Evolutionary conservation across 2,797 vertebrate species (phyloP).

Genomic region (Petrocephalus schoutedeni): DNA sequence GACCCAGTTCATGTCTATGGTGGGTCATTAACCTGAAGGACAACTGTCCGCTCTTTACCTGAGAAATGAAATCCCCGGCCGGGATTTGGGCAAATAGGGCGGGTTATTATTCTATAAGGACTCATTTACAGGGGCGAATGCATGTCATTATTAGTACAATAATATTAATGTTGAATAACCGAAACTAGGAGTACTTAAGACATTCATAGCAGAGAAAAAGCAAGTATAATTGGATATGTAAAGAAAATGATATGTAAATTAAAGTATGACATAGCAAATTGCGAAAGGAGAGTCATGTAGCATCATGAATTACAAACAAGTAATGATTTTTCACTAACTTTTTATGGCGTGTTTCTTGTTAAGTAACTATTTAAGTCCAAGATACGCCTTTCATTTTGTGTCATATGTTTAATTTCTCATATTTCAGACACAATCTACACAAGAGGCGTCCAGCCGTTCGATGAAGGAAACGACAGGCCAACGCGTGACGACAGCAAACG

Average conservation of each 20-base stretch:
- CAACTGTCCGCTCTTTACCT: slow-evolving; percentile 61
- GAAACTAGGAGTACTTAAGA: background rate
- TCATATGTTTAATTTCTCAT: background rate
- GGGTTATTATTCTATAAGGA: slow-evolving; percentile 2
- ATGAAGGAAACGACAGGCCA: background rate
- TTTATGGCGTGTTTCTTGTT: background rate
- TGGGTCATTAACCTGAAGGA: slow-evolving; percentile 69
- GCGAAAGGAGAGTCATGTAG: background rate
- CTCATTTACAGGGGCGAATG: background rate
- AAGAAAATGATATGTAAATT: background rate
- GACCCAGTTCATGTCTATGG: slow-evolving; percentile 67
- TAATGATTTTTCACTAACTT: background rate
- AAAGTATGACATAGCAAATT: background rate
- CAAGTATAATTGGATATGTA: background rate
- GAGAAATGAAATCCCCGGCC: slow-evolving; percentile 67
- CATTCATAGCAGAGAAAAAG: background rate
- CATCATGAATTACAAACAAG: background rate
- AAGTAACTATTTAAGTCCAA: background rate
- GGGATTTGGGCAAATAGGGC: slow-evolving; percentile 48
- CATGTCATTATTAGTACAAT: background rate
- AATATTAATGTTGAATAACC: background rate
- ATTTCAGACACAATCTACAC: background rate
- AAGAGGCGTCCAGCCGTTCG: background rate
- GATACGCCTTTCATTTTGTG: background rate
- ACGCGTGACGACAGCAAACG: background rate